These are phyloP conservation scores for Psephotus haematonotus DNA, from an alignment of 2,113 vertebrate species.

Conservation along the genomic window DNA sequence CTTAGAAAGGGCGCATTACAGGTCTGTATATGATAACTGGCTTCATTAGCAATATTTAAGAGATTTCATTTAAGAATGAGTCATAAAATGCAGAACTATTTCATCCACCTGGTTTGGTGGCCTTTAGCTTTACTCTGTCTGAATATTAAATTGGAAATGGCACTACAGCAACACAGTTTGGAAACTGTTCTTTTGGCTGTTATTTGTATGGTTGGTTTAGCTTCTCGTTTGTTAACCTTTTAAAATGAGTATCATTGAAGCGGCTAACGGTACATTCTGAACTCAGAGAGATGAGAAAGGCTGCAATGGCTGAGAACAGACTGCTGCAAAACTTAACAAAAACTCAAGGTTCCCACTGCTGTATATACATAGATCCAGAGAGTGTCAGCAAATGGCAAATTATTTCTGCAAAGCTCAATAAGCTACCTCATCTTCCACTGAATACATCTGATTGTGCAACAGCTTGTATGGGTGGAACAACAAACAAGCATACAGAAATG, in stretches of 20 bases:
- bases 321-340: slow-evolving; percentile 52
- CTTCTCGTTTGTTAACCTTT: slow-evolving; percentile 86
- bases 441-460: not conserved
- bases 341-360: slow-evolving; percentile 25
- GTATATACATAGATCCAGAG: not conserved
- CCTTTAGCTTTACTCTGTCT: slow-evolving; percentile 79
- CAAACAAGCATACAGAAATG: not conserved
- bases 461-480: slow-evolving; percentile 1
- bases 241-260: slow-evolving; percentile 77
- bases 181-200: slow-evolving; percentile 83
- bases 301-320: slow-evolving; percentile 23
- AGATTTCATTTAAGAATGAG: slow-evolving; percentile 81
- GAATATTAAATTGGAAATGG: slow-evolving; percentile 83
- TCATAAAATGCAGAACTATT: slow-evolving; percentile 81
- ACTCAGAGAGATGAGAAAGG: slow-evolving; percentile 56
- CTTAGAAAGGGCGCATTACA: slow-evolving; percentile 74
- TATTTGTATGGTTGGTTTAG: slow-evolving; percentile 88
- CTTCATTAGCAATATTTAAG: slow-evolving; percentile 86
- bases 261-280: slow-evolving; percentile 63
- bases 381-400: slow-evolving; percentile 19
- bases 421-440: not conserved
- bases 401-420: not conserved
- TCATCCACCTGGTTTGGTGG: slow-evolving; percentile 82
- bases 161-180: slow-evolving; percentile 78
- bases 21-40: slow-evolving; percentile 74